phyloP scores from a whole-genome alignment of 2,888 invertebrate species.

The Timema cristinae region DNA sequence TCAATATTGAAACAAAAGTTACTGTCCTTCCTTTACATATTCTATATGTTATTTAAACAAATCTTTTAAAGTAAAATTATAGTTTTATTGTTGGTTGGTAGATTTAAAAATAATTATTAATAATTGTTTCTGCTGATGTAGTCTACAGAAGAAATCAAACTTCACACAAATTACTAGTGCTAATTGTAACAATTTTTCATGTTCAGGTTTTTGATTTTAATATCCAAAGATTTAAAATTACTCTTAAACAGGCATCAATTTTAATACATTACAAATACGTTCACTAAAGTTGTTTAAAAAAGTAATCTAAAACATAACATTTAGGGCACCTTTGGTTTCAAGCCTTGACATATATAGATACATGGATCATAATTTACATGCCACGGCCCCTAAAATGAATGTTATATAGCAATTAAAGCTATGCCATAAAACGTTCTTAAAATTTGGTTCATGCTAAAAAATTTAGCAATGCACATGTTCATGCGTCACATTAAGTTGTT shows the following conservation, averaged over 20 bases:
- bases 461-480: no score
- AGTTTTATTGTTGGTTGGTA: no score
- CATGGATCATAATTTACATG: no score
- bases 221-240: slow-evolving; percentile 22
- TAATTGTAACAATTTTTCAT: no score
- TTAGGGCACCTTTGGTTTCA: slow-evolving; percentile 85
- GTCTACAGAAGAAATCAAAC: slow-evolving; percentile 24
- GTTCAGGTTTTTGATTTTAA: slow-evolving; percentile 16
- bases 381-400: no score
- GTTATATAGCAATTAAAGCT: no score
- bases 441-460: no score
- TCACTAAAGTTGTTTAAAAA: slow-evolving; percentile 22
- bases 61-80: neutral
- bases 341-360: slow-evolving; percentile 54
- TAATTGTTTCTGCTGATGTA: slow-evolving; percentile 18
- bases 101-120: neutral
- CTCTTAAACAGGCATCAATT: slow-evolving; percentile 24
- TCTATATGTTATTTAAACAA: slow-evolving; percentile 45
- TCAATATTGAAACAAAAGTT: no score
- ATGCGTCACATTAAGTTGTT: no score
- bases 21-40: no score
- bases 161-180: slow-evolving; percentile 15
- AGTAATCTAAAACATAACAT: slow-evolving; percentile 53
- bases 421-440: no score
- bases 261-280: slow-evolving; percentile 20